Evolutionary conservation across 2,888 invertebrate genomes (phyloP).

Genomic region (Chydorus sphaericus): DNA sequence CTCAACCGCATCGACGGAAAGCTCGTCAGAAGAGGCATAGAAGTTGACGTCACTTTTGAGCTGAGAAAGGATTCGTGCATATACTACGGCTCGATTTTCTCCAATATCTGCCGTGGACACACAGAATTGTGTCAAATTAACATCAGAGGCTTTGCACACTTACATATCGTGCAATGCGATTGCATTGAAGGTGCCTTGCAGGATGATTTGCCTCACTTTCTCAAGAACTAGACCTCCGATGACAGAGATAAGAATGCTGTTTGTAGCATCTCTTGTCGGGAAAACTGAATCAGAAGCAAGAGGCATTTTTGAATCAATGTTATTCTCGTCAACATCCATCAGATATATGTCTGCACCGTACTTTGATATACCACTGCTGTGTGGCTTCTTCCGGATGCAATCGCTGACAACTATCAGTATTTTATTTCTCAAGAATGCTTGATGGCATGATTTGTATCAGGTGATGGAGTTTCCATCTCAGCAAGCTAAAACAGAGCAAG

Average conservation of each 20-base stretch:
- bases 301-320: slow-evolving; percentile 75
- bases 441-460: neutral
- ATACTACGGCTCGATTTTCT: slow-evolving; percentile 35
- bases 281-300: slow-evolving; percentile 98
- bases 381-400: no score
- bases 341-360: slow-evolving; percentile 2
- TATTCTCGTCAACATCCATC: slow-evolving; percentile 87
- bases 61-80: slow-evolving; percentile 30
- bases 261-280: slow-evolving; percentile 94
- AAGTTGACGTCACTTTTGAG: slow-evolving; percentile 36
- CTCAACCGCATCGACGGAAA: no score
- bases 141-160: slow-evolving; percentile 51
- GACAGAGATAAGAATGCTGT: slow-evolving; percentile 88
- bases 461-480: neutral
- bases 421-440: neutral
- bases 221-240: slow-evolving; percentile 92
- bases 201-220: slow-evolving; percentile 93
- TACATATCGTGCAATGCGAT: slow-evolving; percentile 86
- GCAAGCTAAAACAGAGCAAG: no score
- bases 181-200: slow-evolving; percentile 91
- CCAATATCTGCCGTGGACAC: slow-evolving; percentile 34
- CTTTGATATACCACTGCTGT: no score
- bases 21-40: slow-evolving; percentile 25
- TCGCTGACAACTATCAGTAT: no score
- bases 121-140: slow-evolving; percentile 66